phyloP scores from a whole-genome alignment of 1,140 invertebrate species.

The Drosophila lini region DNA sequence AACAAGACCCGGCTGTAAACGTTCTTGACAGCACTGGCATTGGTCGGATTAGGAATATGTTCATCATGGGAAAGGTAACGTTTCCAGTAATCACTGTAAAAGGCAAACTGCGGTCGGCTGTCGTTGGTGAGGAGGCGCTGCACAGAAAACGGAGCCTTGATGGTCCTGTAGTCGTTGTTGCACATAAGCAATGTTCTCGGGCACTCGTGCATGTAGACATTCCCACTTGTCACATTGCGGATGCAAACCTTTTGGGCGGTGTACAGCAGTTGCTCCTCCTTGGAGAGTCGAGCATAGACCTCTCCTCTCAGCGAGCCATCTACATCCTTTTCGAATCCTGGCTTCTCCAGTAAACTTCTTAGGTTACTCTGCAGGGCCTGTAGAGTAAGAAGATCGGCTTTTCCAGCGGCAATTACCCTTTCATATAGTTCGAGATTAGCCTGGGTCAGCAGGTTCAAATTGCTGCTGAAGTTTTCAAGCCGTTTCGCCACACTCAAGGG shows the following conservation, averaged over 20 bases:
- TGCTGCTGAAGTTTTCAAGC: conserved; percentile 50
- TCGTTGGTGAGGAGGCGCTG: conserved; percentile 41
- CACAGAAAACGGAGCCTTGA: conserved; percentile 50
- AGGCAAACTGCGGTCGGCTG: conserved; percentile 44
- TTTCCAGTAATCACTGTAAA: conserved; percentile 53
- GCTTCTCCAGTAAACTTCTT: conserved; percentile 27
- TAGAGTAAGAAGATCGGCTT: conserved; percentile 6
- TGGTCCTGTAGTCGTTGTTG: conserved; percentile 55
- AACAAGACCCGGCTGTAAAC: conserved; percentile 48
- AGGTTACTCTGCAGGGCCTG: conserved; percentile 38
- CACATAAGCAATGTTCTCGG: conserved; percentile 68
- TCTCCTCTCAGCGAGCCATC: conserved; percentile 12
- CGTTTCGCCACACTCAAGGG: conserved; percentile 54
- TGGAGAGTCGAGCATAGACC: conserved; percentile 43
- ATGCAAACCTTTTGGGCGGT: conserved; percentile 65
- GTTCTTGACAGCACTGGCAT: conserved; percentile 54
- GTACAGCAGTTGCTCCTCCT: conserved; percentile 50
- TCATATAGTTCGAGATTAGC: conserved; percentile 53
- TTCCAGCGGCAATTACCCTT: conserved; percentile 16
- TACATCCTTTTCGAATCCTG: conserved; percentile 41
- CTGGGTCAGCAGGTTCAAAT: conserved; percentile 34
- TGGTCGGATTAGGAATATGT: conserved; percentile 18
- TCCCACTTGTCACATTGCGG: conserved; percentile 46
- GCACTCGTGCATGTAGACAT: conserved; percentile 68
- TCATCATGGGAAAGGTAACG: conserved; percentile 27